Base-by-base conservation (phyloP, 2,797 vertebrate species). In the Falco naumanni region DNA sequence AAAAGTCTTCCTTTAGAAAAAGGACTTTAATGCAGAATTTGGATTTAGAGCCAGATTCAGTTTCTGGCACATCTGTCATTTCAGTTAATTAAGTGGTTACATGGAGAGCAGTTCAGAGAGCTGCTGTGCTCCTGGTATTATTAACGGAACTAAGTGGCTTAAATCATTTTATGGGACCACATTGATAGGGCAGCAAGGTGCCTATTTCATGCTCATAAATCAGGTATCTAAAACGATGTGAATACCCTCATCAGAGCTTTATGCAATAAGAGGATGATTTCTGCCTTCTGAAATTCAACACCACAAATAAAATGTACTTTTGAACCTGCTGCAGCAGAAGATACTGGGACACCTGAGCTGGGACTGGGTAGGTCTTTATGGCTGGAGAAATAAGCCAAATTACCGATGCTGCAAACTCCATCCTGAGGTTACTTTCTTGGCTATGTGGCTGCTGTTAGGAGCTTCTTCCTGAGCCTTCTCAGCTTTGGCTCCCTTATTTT, bases 41-140 rank as follows among this genome's bases (percentile, higher is more conserved):
- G 56, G 43, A 16, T 74, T 51, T 59, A 39, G 50, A 87, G 63
- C 45, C 69, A 19, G 50, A 16, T 70, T 47, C 9, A 5, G 68
- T 43, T 80, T 57, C 54, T 79, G 74, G 57, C 74, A 31, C 24
- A 43, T 29, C 84, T 48, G 50, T 70, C 68, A 39, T 54, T 83
- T 64, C 61, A 33, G 45, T 84, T 94, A 79, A 94, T 91, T 84
- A 84, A 94, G 84, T 28, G 74, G 74, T 74, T 53, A 26, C 68
- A 5, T 9, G n/a, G 78, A 7, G 87, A 82, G 92, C 41, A 5
- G 65, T 50, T 76, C 31, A 29, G 87, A 77, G 82, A 61, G 16
- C 47, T 11, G 11, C 45, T 26, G 47, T 3, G 59, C 91, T 61
- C 59, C 34, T 11, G 14, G 24, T 37, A 4, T 56, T 65, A 77